Evolutionary conservation across 2,888 invertebrate species (phyloP).

Genomic region (Pachycephus smyrnensis): DNA sequence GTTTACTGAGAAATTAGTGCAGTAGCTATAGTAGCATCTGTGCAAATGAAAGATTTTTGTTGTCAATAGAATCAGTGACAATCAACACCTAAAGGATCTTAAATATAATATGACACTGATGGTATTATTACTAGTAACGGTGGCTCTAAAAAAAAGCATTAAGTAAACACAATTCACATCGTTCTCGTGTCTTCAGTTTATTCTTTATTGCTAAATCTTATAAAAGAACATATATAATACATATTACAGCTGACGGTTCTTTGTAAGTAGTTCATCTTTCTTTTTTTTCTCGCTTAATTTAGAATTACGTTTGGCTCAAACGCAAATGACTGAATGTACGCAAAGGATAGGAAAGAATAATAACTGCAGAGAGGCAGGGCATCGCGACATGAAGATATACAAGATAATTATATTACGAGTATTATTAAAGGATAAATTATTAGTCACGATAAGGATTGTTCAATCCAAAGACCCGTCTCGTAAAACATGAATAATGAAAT

Average conservation of each 20-base stretch:
- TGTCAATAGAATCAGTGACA: not conserved
- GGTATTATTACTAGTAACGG: too few species aligned
- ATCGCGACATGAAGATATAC: not conserved
- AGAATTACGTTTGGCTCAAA: not conserved
- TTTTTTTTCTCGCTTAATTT: conserved; percentile 14
- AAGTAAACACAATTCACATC: not conserved
- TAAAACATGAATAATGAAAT: conserved; percentile 1
- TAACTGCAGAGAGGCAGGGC: not conserved
- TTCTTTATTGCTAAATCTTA: conserved; percentile 54
- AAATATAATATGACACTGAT: too few species aligned
- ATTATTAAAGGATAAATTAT: not conserved
- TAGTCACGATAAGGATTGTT: not conserved
- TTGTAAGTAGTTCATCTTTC: conserved; percentile 28
- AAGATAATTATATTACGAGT: not conserved
- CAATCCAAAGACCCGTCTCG: too few species aligned
- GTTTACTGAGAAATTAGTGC: not conserved
- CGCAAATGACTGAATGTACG: not conserved
- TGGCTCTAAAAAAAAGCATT: not conserved
- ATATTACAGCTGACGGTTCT: conserved; percentile 48
- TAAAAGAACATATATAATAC: conserved; percentile 64
- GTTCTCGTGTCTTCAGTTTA: not conserved
- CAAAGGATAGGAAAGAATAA: not conserved
- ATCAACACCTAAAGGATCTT: not conserved
- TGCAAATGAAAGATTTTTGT: not conserved
- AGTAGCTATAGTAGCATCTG: not conserved